Conservation (phyloP, 2,888 invertebrate species). For the Phengaris arion region DNA sequence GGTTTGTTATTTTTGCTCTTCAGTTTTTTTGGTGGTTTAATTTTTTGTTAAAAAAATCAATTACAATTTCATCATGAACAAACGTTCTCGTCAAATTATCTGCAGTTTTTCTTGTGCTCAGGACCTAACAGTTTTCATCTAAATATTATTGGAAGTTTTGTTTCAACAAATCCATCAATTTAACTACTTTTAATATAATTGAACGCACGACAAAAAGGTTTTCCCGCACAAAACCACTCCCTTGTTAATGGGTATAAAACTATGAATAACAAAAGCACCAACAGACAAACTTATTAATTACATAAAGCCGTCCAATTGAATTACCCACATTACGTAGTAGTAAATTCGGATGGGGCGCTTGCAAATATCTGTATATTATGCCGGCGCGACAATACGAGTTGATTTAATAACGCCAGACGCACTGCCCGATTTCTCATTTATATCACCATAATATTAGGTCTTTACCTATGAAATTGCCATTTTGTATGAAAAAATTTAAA, state of each 20-base stretch:
- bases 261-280: background rate
- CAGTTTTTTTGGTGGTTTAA: no score
- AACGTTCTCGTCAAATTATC: no score
- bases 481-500: no score
- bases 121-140: no score
- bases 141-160: background rate
- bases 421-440: background rate
- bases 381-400: background rate
- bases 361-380: background rate
- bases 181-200: constrained; percentile 9
- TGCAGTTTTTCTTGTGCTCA: no score
- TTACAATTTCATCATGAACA: no score
- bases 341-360: background rate
- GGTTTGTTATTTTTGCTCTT: no score
- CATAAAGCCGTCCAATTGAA: background rate
- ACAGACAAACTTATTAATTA: constrained; percentile 3
- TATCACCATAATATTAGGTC: background rate
- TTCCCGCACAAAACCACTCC: background rate
- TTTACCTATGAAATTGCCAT: no score
- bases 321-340: background rate
- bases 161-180: background rate
- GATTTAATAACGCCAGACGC: background rate
- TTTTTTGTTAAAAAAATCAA: no score
- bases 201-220: background rate
- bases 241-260: background rate